Evolutionary conservation across 2,113 vertebrate genomes (phyloP), one percentile per base, ranked within the genome.

Genomic region (Psittacula cyanocephala): DNA sequence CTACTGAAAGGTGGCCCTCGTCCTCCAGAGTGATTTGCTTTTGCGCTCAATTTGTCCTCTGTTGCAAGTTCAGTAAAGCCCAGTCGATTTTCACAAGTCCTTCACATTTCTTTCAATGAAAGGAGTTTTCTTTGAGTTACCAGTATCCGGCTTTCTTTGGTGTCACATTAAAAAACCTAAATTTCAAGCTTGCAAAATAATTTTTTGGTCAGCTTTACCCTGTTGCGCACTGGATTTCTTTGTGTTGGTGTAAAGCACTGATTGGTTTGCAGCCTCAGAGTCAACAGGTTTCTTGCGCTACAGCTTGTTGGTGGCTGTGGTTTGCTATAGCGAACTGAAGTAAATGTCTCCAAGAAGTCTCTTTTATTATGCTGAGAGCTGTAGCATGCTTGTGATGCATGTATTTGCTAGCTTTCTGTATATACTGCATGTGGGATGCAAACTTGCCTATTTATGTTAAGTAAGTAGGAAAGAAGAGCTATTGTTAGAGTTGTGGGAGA

Each of bases 81-180:
- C 23, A 31, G 0, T 13, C 39, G 2, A 0, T 86, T 59, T 70
- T 43, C 46, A 17, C 1, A 53, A 91, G 62, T 35, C 53, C 3
- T 57, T 92, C 44, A 3, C 11, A 0, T 60, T 69, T 76, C 13
- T 70, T 31, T 35, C 11, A 3, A 4, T 29, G 29, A 16, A 29
- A 68, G 28, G 6, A 43, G 3, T 55, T 68, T 44, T 29, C 16
- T 37, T 39, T 64, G 17, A 3, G 46, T 18, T 68, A 63, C 9
- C 27, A 4, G 1, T 41, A 4, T 43, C 10, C 28, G n/a, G 10
- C 1, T 0, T 69, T 59, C 16, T 46, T 44, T 43, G 27, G 12
- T 19, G 28, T 59, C 0, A 0, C 13, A 79, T 81, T 37, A 20
- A n/a, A 81, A 70, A 81, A 28, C 13, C 25, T 4, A 7, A 50